Evolutionary conservation across 2,797 vertebrate genomes (phyloP), one percentile per base, ranked within the genome.

Genomic region (Valencia hispanica): DNA sequence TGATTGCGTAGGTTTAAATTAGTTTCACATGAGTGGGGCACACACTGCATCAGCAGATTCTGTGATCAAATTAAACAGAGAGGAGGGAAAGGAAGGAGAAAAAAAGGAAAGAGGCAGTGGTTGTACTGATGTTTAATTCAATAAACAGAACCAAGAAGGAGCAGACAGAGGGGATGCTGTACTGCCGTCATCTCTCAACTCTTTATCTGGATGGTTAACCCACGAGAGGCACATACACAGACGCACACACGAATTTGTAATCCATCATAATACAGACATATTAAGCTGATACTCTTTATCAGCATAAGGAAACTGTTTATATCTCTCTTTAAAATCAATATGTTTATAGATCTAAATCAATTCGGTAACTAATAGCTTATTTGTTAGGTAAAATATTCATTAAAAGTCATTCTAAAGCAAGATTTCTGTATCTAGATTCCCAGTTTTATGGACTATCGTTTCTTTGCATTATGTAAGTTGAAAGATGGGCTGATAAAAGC

Each of bases 11-110:
- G 87, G 92, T 87, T 85, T 85, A 97, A 97, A 97, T 97, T 96
- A 93, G 90, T 96, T 96, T 97, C 96, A 97, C 96, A 96, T 97
- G 97, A 97, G 95, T 84, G 85, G 91, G 95, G 88, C 92, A 92
- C 93, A 94, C 94, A 92, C 91, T 93, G 92, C 93, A 94, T 96
- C 95, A 96, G 95, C 96, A 95, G 95, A 96, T 96, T 93, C 93
- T 92, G 93, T 97, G 95, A 97, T 97, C 96, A 92, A 96, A 97
- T 97, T 97, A 96, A 94, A 87, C 86, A 59, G 82, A 89, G 75
- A 84, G 83, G 92, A 90, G 90, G 84, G 84, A 74, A 83, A 86
- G 84, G 79, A 5, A 30, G 15, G 15, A n/a, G 25, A 1, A 39
- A 45, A 69, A 47, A 70, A 81, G 87, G 84, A 89, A 88, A 93